Conservation (phyloP, 35 echinoderm and acorn worm genomes). For the Lytechinus variegatus region DNA sequence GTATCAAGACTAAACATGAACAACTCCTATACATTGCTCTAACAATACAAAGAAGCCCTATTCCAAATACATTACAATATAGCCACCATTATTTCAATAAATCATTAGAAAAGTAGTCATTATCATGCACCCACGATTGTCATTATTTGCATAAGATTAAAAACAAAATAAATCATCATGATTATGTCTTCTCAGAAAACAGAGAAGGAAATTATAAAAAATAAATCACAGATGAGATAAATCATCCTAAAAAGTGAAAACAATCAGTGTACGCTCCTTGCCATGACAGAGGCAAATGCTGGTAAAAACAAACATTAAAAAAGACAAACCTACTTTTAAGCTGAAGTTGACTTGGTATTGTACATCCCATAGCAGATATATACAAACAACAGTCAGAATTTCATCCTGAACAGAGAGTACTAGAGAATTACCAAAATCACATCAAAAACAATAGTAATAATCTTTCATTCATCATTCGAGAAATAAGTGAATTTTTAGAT, state of each 20-base stretch:
- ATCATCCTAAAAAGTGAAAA: not conserved
- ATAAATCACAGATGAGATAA: not conserved
- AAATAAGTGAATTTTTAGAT: not conserved
- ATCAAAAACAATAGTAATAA: not conserved
- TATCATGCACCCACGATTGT: constrained; percentile 17
- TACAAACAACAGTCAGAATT: not conserved
- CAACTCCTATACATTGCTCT: not conserved
- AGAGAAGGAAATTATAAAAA: not conserved
- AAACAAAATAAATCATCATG: not conserved
- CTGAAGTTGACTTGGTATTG: not conserved
- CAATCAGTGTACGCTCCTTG: not conserved
- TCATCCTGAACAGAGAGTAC: not conserved
- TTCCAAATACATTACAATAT: not conserved
- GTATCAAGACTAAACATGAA: not conserved
- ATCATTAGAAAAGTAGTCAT: not conserved
- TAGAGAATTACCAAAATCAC: not conserved
- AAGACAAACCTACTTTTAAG: not conserved
- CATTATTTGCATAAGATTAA: constrained; percentile 14
- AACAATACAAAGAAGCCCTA: not conserved
- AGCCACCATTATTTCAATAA: not conserved
- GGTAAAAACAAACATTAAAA: not conserved
- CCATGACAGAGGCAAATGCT: not conserved
- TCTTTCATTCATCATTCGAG: not conserved
- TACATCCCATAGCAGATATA: constrained; percentile 2
- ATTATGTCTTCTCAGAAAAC: not conserved